Base-by-base conservation (phyloP, 1,140 invertebrate species). In the Atta cephalotes region DNA sequence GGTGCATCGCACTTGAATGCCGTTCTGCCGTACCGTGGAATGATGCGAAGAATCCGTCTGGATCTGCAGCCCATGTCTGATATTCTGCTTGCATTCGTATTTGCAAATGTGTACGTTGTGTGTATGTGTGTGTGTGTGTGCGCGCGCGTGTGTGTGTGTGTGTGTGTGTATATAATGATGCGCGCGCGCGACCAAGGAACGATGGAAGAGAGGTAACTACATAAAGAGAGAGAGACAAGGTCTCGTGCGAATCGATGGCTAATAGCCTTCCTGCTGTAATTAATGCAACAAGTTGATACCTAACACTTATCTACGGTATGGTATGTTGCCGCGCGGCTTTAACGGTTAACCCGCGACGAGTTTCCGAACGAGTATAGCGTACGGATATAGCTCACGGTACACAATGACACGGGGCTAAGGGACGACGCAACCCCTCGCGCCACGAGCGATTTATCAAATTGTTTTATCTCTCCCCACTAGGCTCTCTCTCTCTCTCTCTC, bases 241-340 rank as follows among this genome's bases (percentile, higher is more conserved):
- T 94, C 93, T 92, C 88, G 91, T 88, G 91, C 89, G 92, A 95
- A 95, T 95, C 95, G 93, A 95, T 95, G 92, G 92, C 93, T 95
- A 95, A 95, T 95, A 94, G 93, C 92, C 92, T 91, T 90, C 91
- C 92, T 90, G 87, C 87, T 93, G 94, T 95, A 95, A 95, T 95
- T 95, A 95, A 95, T 94, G 95, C 95, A 95, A 95, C 95, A 95
- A 95, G 95, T 95, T 95, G 95, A 95, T 95, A 94, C 92, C 93
- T 89, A 92, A 93, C 93, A 94, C 94, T 95, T 94, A 95, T 94
- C 92, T 94, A 92, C 76, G 90, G 79, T 85, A 90, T 80, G 87
- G 76, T 89, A 85, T 88, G 87, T 62, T 86, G 60, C 72, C 78
- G 82, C 88, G 87, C 88, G 87, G 91, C 91, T 93, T 92, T 93